Percentiles rank a stretch among this genome's conserved stretches.
Conservation (phyloP, 2,888 invertebrate species). For the Chrysolina americana region DNA sequence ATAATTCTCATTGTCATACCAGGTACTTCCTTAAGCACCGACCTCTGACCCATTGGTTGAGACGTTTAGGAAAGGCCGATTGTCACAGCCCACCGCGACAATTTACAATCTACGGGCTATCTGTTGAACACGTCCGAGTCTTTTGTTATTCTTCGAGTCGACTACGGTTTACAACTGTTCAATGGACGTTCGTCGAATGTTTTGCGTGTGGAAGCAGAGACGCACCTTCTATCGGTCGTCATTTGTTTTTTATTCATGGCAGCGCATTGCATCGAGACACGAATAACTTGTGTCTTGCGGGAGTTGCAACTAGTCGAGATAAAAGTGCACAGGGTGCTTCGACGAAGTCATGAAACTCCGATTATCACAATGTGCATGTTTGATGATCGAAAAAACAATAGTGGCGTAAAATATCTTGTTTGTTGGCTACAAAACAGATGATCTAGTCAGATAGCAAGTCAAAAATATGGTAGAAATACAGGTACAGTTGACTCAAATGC, state of each 20-base stretch:
- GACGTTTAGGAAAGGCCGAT: too few relatives aligned
- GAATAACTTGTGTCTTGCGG: slow-evolving; percentile 8
- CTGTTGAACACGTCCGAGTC: background rate
- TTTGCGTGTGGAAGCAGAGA: slow-evolving; percentile 19
- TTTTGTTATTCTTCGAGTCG: slow-evolving; percentile 11
- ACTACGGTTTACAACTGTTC: slow-evolving; percentile 9
- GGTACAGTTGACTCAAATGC: too few relatives aligned
- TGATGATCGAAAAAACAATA: too few relatives aligned
- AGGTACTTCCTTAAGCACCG: too few relatives aligned
- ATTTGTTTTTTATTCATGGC: slow-evolving; percentile 16
- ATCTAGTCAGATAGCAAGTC: too few relatives aligned
- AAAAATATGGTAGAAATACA: too few relatives aligned
- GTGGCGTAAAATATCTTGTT: too few relatives aligned
- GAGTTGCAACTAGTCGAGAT: background rate
- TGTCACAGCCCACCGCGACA: background rate
- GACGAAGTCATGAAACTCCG: too few relatives aligned
- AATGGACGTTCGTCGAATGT: slow-evolving; percentile 17
- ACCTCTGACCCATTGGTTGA: too few relatives aligned
- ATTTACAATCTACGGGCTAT: background rate
- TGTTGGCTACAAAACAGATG: too few relatives aligned
- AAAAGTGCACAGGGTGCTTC: background rate
- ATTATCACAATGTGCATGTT: too few relatives aligned
- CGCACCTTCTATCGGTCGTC: slow-evolving; percentile 13
- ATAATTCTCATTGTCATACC: too few relatives aligned
- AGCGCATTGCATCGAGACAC: background rate